Base-by-base conservation (phyloP, 2,888 invertebrate species). In the Scotopteryx bipunctaria region DNA sequence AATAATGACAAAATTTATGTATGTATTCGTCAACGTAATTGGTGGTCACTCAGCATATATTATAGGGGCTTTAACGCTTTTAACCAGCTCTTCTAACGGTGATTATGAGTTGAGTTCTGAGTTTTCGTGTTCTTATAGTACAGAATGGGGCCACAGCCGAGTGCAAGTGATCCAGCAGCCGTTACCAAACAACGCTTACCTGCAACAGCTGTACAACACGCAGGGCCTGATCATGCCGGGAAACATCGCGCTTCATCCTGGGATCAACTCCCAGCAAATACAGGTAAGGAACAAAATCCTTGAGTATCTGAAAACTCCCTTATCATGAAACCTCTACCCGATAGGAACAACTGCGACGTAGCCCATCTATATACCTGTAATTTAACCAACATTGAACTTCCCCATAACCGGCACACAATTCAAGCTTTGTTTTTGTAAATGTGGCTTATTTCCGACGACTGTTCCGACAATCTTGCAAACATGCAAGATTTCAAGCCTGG, bases 101-200 rank as follows among this genome's bases (percentile, higher is more conserved):
- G n/a, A n/a, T 5, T 19, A 13, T 21, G n/a, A 8, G n/a, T 5
- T 31, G 19, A 27, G n/a, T n/a, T 19, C 17, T 32, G 23, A 35
- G 9, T 38, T 9, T 2, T 5, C 3, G 21, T 42, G 9, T 51
- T 46, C 55, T 38, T 25, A 0, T 69, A 92, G 86, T 64, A 86
- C 92, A 54, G 95, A 95, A 69, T 93, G 94, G 92, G 92, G 93
- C 44, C 94, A 94, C 59, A 92, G 94, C n/a, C 91, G 95, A 3
- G 94, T 97, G 21, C 97, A 97, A 77, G 94, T 97, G 15, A 95
- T 97, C 66, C 95, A 95, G 75, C 96, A 96, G 68, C 95, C 95
- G 0, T 78, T 95, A 38, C 95, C 83, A 69, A 89, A 95, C 78
- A 95, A 92, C 79, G 92, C 94, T 1, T 96, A 96, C 71, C 81